Base-by-base conservation (phyloP, 2,888 invertebrate species). In the Nephrotoma appendiculata region DNA sequence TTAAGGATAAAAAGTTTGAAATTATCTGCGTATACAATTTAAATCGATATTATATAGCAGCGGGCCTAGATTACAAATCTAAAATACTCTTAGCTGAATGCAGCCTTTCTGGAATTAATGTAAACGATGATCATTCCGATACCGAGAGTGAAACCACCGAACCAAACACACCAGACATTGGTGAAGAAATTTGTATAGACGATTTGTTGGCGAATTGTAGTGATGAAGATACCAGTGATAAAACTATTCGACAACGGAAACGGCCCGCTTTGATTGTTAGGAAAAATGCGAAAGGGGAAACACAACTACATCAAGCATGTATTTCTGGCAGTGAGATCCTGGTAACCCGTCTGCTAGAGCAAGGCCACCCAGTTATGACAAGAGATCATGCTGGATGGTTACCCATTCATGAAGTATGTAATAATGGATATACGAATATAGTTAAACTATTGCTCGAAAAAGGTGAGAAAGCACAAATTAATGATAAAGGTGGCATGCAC, bases 331-430 rank as follows among this genome's bases (percentile, higher is more conserved):
- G 97, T 89, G 91, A 95, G n/a, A 92, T 93, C 0, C 89, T 94
- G 41, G 96, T 95, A 0, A 93, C 94, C 71, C 93, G 94, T 19
- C 91, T 96, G 0, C 89, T 96, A 57, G 94, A 94, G 0, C 94
- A 96, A 91, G 97, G 97, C 0, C 98, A 98, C 90, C 95, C 96
- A 0, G 94, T 98, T 0, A 97, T 98, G 90, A 93, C 96, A 0
- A 92, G 96, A 6, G 99, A 99, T 91, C 94, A 97, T 90, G 96
- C 95, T 1, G 98, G 98, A 0, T 99, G 98, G 98, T 92, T 96
- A 12, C 98, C 98, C 0, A 91, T 99, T 5, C 99, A 99, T 89
- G 99, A 99, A 91, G 98, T 98, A 0, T 95, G 96, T 87, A 98
- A 97, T 91, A 95, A 96, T 89, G 98, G 97, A 0, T 93, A 94